phyloP scores from a whole-genome alignment of 1,140 invertebrate genomes.

The Linepithema humile region DNA sequence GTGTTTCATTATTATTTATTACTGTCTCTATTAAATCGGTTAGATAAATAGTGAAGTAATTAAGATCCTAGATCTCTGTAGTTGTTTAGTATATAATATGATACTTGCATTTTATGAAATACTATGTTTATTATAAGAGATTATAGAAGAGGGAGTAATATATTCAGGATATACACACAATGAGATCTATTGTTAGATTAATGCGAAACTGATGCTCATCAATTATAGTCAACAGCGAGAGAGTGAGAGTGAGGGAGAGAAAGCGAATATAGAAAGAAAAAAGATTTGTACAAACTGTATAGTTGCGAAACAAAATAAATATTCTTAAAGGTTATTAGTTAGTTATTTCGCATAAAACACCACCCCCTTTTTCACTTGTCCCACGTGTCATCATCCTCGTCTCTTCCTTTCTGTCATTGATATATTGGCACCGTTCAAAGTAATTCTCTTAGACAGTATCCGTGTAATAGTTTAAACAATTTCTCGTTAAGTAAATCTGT shows the following conservation, averaged over 20 bases:
- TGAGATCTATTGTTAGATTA: constrained; percentile 64
- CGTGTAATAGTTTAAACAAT: constrained; percentile 52
- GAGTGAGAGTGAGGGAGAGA: constrained; percentile 80
- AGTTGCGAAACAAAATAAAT: constrained; percentile 79
- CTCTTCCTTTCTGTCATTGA: constrained; percentile 60
- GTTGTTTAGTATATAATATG: constrained; percentile 60
- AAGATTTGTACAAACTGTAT: constrained; percentile 80
- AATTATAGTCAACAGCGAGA: constrained; percentile 71
- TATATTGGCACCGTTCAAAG: constrained; percentile 59
- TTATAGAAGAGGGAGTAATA: constrained; percentile 43
- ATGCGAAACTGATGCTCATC: constrained; percentile 68
- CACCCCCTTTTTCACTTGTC: constrained; percentile 69
- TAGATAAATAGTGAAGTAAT: constrained; percentile 52
- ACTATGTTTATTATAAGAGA: constrained; percentile 67
- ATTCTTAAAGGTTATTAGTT: constrained; percentile 80
- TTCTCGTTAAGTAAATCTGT: constrained; percentile 48
- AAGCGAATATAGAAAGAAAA: constrained; percentile 67
- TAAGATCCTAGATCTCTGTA: constrained; percentile 57
- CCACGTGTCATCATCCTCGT: constrained; percentile 68
- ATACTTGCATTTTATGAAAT: constrained; percentile 57
- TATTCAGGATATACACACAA: background rate
- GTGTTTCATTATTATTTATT: background rate
- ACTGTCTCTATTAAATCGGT: constrained; percentile 30
- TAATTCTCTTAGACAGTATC: constrained; percentile 43
- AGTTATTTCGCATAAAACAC: constrained; percentile 78